phyloP scores from a whole-genome alignment of 2,797 vertebrate genomes.

The Limnodromus scolopaceus region DNA sequence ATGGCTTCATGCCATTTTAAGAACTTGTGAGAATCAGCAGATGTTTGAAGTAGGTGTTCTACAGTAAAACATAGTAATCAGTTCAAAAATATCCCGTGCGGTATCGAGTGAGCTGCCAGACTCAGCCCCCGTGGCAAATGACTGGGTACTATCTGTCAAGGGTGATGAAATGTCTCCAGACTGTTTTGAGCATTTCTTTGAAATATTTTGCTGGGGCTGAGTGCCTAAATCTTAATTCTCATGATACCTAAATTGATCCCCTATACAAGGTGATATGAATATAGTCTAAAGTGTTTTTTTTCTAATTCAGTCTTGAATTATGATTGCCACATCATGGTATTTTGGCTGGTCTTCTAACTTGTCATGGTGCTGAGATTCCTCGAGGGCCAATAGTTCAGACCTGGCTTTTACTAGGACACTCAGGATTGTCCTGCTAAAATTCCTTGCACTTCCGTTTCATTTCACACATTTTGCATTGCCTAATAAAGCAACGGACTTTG shows the following conservation, averaged over 20 bases:
- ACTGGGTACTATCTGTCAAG: background rate
- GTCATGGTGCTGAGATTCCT: background rate
- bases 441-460: background rate
- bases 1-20: background rate
- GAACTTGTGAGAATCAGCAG: background rate
- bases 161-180: background rate
- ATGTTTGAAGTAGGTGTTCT: background rate
- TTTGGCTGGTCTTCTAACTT: background rate
- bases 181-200: background rate
- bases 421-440: background rate
- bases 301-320: background rate
- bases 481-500: background rate
- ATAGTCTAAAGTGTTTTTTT: background rate
- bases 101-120: background rate
- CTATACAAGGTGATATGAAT: background rate
- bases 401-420: background rate
- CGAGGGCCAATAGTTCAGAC: background rate
- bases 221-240: background rate
- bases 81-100: fast-evolving
- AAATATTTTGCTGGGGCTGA: background rate
- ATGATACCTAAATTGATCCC: background rate
- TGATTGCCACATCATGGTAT: background rate
- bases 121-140: background rate
- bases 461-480: background rate
- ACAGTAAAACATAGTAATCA: background rate